Evolutionary conservation across 2,797 vertebrate species (phyloP), one percentile per base, ranked within the genome.

Genomic region (Cyprinella venusta): DNA sequence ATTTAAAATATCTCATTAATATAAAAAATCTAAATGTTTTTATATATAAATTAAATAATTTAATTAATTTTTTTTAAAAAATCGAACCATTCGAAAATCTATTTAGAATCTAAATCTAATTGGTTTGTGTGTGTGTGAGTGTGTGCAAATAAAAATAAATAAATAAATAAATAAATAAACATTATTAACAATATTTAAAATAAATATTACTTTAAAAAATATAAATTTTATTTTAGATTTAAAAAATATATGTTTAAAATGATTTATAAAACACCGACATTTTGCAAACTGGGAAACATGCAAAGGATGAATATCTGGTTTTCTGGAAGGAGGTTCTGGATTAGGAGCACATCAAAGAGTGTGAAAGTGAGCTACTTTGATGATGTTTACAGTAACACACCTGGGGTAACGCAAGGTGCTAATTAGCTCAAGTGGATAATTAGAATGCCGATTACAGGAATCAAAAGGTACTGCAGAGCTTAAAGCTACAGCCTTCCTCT

Each of bases 351-450:
- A 75, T 84, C 79, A 86, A 81, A 81, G 84, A 77, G 84, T 50
- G 87, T 85, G 83, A 87, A 85, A 85, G 84, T 86, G 86, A 72
- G 75, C 56, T 50, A 70, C 75, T 84, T 77, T 87, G 81, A 85
- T 84, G 71, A 40, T 88, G 83, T 89, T 85, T 88, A 80, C 86
- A 83, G 70, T 70, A 80, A 86, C 84, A 88, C 85, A 88, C 89
- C 86, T 89, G 83, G 85, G 85, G 85, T 87, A 84, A 85, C 63
- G 84, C 85, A 84, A 90, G 88, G 86, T 89, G 86, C 69, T 87
- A 85, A 88, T 88, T 86, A 86, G 77, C 78, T 77, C 76, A 87
- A 88, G 87, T 89, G 86, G 87, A 88, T 90, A 87, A 88, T 87
- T 86, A 89, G 83, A 85, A 86, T 85, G 79, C 80, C 67, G 89